Base-by-base conservation (phyloP, 2,113 vertebrate species). In the Vidua macroura region DNA sequence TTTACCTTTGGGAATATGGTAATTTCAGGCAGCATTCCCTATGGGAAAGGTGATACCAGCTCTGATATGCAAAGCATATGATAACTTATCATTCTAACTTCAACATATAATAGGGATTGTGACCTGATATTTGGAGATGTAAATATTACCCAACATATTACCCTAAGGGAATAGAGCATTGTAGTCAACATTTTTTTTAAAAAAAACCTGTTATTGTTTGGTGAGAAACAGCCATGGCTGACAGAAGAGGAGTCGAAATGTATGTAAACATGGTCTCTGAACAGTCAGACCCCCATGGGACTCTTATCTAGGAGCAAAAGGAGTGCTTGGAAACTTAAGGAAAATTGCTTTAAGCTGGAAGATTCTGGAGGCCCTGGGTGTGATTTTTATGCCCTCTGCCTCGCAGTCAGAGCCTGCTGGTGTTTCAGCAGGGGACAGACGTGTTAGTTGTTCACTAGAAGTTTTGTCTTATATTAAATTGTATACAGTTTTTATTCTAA, bases 401-500 rank as follows among this genome's bases (percentile, higher is more conserved):
- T 97, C 97, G 96, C 97, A 97, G 66, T 98, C 97, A 96, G 90
- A 98, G 96, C 97, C 98, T 98, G 98, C 97, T 98, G 98, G 88
- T 95, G 72, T 97, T 94, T 46, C 97, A 97, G 96, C 96, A 94
- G 93, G 97, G 97, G 93, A 97, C 97, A 97, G 97, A 97, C 92
- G 94, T 97, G 98, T 98, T 97, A 97, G 97, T 97, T 96, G 97
- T 98, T 97, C 97, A 97, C 96, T 98, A 98, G 98, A 97, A 98
- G 97, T 98, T 97, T 98, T 98, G 97, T 98, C 97, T 98, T 98
- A 98, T 98, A 97, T 98, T 97, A 98, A 98, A 98, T 98, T 98
- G 98, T 98, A 98, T 98, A 98, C 98, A 98, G 98, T 98, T 98
- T 98, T 98, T 98, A 98, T 98, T 98, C 97, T 98, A 98, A 98